phyloP scores from a whole-genome alignment of 2,113 vertebrate species.

The Colossoma macropomum region DNA sequence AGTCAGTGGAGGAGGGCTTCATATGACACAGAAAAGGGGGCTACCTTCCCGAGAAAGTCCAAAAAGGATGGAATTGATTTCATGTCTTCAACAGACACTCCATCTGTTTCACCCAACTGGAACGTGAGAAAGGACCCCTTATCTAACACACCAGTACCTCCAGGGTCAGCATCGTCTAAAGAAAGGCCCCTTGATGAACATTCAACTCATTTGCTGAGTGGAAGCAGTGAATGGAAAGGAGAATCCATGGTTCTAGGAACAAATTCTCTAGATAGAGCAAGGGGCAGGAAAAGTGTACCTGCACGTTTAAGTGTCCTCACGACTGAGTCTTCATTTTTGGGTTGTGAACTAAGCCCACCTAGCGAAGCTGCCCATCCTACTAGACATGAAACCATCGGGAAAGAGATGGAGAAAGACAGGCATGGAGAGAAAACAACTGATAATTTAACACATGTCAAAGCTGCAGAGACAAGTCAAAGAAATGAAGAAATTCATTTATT shows the following conservation, averaged over 20 bases:
- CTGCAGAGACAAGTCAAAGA: background rate
- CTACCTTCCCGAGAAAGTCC: conserved; percentile 64
- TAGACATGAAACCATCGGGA: background rate
- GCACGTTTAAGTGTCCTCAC: background rate
- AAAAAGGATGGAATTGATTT: conserved; percentile 15
- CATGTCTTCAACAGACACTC: conserved; percentile 3
- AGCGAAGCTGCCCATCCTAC: background rate
- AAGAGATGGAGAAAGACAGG: conserved; percentile 2
- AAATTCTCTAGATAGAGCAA: conserved; percentile 68
- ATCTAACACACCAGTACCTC: conserved; percentile 5
- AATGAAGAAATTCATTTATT: background rate
- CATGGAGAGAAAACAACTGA: background rate
- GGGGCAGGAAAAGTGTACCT: conserved; percentile 50
- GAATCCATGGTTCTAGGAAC: conserved; percentile 47
- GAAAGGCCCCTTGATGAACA: conserved; percentile 25
- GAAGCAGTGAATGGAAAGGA: conserved; percentile 33
- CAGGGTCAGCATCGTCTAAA: conserved; percentile 7
- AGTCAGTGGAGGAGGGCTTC: conserved; percentile 22
- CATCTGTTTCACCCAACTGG: background rate
- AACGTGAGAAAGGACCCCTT: background rate
- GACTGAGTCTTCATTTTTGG: conserved; percentile 11
- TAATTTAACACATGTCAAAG: background rate
- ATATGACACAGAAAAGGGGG: conserved; percentile 40
- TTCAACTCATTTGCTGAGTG: background rate
- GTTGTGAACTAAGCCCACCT: background rate